A percentile compares a stretch with the other conserved stretches of the same genome.
Conservation (phyloP, 2,113 vertebrate species). For the Peucedramus taeniatus region DNA sequence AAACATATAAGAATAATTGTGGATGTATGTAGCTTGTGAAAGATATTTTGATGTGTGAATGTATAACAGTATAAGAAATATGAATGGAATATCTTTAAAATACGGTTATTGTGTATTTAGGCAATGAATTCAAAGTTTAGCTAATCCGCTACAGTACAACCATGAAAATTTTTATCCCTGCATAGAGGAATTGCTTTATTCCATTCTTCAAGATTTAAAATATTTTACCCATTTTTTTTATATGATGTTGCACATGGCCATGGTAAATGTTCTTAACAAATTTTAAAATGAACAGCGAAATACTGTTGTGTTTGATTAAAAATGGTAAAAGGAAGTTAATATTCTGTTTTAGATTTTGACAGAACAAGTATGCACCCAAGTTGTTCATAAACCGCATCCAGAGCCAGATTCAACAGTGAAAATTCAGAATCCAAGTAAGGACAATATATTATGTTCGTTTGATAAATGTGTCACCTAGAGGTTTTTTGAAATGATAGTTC, state of each 20-base stretch:
- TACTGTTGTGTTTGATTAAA: background rate
- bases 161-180: background rate
- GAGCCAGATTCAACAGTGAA: conserved; percentile 98
- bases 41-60: background rate
- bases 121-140: background rate
- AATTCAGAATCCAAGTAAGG: conserved; percentile 99
- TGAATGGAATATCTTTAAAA: background rate
- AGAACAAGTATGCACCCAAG: conserved; percentile 98
- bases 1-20: background rate
- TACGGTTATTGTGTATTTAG: background rate
- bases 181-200: background rate
- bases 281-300: background rate
- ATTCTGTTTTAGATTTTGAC: conserved; percentile 88
- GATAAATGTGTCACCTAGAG: background rate
- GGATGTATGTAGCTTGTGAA: background rate
- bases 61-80: background rate
- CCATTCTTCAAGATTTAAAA: background rate
- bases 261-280: background rate
- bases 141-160: background rate
- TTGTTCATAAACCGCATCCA: conserved; percentile 97
- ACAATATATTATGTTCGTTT: background rate
- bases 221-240: background rate
- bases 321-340: background rate
- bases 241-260: background rate
- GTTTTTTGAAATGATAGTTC: background rate